Evolutionary conservation across 30 jellyfish, hydroid and myxozoan species (phyloP), one percentile per base, ranked within the genome.

Genomic region (Aurelia sp.): DNA sequence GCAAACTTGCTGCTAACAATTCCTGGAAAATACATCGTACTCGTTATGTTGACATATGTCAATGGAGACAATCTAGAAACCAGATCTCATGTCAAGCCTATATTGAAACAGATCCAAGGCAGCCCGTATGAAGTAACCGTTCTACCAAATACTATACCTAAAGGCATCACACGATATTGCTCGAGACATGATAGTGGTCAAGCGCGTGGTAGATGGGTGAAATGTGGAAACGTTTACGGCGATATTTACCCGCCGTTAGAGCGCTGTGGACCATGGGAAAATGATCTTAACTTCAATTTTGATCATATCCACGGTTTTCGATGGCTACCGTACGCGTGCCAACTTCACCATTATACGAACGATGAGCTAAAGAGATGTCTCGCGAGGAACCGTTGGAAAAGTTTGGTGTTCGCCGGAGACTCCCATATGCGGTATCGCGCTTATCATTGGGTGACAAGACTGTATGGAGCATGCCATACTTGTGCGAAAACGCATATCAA

Each of bases 361-460:
- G 98, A 87, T 63, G 92, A 93, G 24, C n/a, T 93, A 67, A 93
- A 93, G 76, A 79, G 86, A 21, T 93, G 98, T 24, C 87, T 93
- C 4, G 98, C 98, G 13, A 67, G 80, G 40, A 87, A 87, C 67
- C 83, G 90, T 16, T 87, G 97, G 97, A 71, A 75, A 5, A 93
- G 98, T 57, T 62, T 93, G 52, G 98, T 93, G 8, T 93, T 93
- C 66, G 96, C 97, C 13, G 98, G 98, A 10, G 98, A 93, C 73
- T 93, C 98, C 16, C 98, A 93, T 66, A 93, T 93, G 98, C 75
- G 98, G 48, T 93, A 93, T 92, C 81, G 98, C 69, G 98, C 97
- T 80, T 93, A 93, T 68, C 98, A 93, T 47, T 93, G 98, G 98
- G 98, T 90, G 19, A 87, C 98, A 52, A 90, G 98, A 31, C 80